Base-by-base conservation (phyloP, 2,888 invertebrate genomes). In the Drosophila algonquin region DNA sequence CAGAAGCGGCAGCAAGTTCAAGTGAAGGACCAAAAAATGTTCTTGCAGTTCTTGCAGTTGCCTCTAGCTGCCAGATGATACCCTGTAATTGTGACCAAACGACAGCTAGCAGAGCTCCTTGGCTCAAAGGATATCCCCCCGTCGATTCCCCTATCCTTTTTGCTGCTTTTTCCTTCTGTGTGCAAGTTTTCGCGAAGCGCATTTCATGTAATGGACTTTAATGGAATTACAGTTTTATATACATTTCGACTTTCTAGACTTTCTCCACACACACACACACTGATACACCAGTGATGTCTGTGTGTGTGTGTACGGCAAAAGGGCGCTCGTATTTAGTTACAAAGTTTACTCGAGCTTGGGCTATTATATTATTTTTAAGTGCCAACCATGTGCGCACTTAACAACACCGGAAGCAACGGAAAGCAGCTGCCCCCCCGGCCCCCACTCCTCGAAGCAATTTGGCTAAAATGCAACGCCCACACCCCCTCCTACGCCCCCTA, bases 201-300 rank as follows among this genome's bases (percentile, higher is more conserved):
- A 74, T 87, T 88, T 89, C 77, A 58, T 89, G 82, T 89, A 87
- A 85, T 85, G 89, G 89, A 87, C 89, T 85, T 85, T 85, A 85
- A 85, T 85, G 85, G 87, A 85, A 85, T 85, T 89, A 89, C 88
- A 85, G 78, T 86, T 78, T 89, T 87, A 88, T 89, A 81, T 70
- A 73, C 56, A 73, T 56, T 73, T 56, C 51, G 27, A n/a, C n/a
- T n/a, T n/a, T n/a, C 44, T 46, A 74, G 74, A 71, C 74, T 47
- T 73, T 65, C 56, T 56, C 18, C 54, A 52, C 54, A 52, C 64
- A 51, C 72, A 50, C 18, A 18, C 1, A 18, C 47, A 48, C 71
- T 44, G 45, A 54, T 54, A 48, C 50, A 18, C 24, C 8, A 46
- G 14, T 45, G 46, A 54, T 55, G 56, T 46, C 21, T 16, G 45